A percentile compares a stretch with the other conserved stretches of the same genome.
Evolutionary conservation across 2,888 invertebrate genomes (phyloP).

Genomic region (Troides aeacus): DNA sequence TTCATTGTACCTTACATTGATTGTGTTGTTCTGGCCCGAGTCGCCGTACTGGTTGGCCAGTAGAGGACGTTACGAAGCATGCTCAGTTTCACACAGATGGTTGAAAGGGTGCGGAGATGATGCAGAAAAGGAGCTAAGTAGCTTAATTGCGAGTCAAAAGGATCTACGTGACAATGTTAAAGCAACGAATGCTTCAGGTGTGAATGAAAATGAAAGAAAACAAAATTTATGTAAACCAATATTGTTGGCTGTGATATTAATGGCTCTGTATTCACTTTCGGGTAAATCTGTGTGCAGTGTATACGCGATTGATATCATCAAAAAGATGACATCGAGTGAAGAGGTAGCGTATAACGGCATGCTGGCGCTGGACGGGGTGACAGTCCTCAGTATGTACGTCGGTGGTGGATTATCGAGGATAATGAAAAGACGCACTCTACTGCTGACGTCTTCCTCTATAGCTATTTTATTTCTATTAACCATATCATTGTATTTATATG

Average conservation of each 20-base stretch:
- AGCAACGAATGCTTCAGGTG: background rate
- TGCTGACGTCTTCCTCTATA: conserved; percentile 34
- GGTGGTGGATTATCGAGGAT: conserved; percentile 52
- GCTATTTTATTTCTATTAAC: conserved; percentile 33
- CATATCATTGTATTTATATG: conserved; percentile 35
- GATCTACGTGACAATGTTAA: conserved; percentile 28
- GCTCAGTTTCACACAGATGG: conserved; percentile 42
- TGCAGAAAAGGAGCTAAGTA: conserved; percentile 44
- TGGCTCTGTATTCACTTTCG: conserved; percentile 36
- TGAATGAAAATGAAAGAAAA: background rate
- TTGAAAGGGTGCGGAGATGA: conserved; percentile 42
- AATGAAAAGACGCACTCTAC: conserved; percentile 43
- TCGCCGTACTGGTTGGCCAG: conserved; percentile 50
- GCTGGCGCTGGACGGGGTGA: conserved; percentile 44
- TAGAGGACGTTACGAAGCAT: conserved; percentile 41
- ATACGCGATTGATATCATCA: conserved; percentile 39
- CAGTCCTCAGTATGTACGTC: conserved; percentile 51
- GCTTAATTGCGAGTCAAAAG: conserved; percentile 39
- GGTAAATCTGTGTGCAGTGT: conserved; percentile 40
- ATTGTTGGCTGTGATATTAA: conserved; percentile 38
- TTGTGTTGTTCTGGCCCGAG: conserved; percentile 45
- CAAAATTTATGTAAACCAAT: conserved; percentile 46
- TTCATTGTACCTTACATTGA: conserved; percentile 36
- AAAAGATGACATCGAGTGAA: conserved; percentile 37
- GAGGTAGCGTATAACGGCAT: conserved; percentile 40